A percentile compares a stretch with the other conserved stretches of the same genome.
Conservation (phyloP, 1,140 invertebrate species). For the Ladona fulva region DNA sequence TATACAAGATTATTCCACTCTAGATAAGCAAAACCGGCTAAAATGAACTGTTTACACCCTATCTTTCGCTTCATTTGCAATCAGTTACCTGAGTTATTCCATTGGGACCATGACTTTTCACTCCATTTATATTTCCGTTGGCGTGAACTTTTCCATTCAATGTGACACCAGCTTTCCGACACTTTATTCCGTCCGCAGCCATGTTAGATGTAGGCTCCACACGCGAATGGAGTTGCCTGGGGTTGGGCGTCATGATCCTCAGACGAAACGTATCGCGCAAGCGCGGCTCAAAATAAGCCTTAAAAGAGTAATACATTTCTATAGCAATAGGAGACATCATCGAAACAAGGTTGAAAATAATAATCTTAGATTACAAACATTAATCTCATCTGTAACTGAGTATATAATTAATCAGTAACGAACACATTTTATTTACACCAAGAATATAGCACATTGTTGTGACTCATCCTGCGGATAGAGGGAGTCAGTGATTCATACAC, state of each 20-base stretch:
- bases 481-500: slow-evolving; percentile 12
- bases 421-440: not conserved
- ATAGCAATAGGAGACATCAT: not conserved
- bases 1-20: too few species aligned
- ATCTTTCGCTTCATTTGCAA: not conserved
- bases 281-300: not conserved
- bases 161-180: not conserved
- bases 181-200: slow-evolving; percentile 2
- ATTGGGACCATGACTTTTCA: not conserved
- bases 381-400: not conserved
- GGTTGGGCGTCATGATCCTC: slow-evolving; percentile 13
- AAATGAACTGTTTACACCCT: too few species aligned
- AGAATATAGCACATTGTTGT: not conserved
- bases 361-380: not conserved
- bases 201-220: slow-evolving; percentile 13
- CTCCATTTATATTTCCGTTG: slow-evolving; percentile 14
- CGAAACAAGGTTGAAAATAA: not conserved
- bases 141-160: not conserved
- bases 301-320: not conserved
- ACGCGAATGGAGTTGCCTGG: slow-evolving; percentile 12
- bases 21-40: too few species aligned
- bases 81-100: slow-evolving; percentile 10
- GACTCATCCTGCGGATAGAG: slow-evolving; percentile 16
- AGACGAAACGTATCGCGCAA: not conserved
- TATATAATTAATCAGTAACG: not conserved